phyloP scores from a whole-genome alignment of 2,113 vertebrate species.

The Mesocricetus auratus region DNA sequence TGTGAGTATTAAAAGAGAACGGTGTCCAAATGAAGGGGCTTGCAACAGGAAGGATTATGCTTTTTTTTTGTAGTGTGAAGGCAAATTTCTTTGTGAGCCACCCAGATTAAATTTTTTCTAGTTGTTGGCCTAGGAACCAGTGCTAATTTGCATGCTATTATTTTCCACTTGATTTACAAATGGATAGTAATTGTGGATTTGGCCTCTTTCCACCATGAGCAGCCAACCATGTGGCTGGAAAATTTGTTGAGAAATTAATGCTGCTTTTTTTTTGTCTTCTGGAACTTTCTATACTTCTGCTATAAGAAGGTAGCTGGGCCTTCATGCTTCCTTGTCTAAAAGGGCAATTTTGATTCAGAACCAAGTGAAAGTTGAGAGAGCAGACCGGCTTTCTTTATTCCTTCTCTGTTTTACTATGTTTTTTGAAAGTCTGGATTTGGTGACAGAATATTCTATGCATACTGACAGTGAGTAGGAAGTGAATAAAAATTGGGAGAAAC shows the following conservation, averaged over 20 bases:
- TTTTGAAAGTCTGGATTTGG: not conserved
- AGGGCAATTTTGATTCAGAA: not conserved
- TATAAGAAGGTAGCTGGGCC: not conserved
- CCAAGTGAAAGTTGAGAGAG: not conserved
- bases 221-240: not conserved
- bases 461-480: not conserved
- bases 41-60: no score
- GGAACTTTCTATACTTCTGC: not conserved
- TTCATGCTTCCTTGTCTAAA: not conserved
- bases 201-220: not conserved
- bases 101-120: constrained; percentile 39
- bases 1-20: not conserved
- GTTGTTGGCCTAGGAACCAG: constrained; percentile 18
- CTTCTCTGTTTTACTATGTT: not conserved
- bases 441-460: not conserved
- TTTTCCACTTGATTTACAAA: constrained; percentile 51
- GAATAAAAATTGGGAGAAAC: not conserved
- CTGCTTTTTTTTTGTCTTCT: not conserved
- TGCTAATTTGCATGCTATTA: constrained; percentile 26
- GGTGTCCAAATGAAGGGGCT: not conserved
- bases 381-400: not conserved
- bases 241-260: constrained; percentile 21
- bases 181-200: not conserved
- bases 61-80: not conserved
- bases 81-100: not conserved